These are phyloP conservation scores for Cantharis lateralis DNA, from an alignment of 2,888 invertebrate genomes.

Conservation along the genomic window DNA sequence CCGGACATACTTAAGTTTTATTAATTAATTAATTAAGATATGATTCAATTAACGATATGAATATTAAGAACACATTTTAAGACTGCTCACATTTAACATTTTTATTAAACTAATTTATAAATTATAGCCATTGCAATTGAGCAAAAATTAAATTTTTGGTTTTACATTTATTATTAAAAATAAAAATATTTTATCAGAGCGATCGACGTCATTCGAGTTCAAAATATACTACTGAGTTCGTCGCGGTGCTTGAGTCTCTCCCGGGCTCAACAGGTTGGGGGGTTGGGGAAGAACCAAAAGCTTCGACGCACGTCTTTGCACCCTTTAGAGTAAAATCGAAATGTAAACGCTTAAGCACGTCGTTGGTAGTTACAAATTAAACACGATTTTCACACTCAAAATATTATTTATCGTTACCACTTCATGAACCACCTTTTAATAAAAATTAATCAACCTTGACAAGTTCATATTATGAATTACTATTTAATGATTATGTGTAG, in stretches of 20 bases:
- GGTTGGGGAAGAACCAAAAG: slow-evolving; percentile 30
- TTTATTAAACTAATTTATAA: not conserved
- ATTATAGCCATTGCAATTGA: not conserved
- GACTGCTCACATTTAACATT: not conserved
- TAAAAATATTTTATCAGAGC: slow-evolving; percentile 22
- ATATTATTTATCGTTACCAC: not conserved
- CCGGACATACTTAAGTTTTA: slow-evolving; percentile 53
- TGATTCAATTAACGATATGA: not conserved
- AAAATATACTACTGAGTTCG: slow-evolving; percentile 38
- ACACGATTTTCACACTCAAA: not conserved
- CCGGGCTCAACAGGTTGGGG: slow-evolving; percentile 54
- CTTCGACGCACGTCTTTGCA: slow-evolving; percentile 32
- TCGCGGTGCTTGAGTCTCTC: slow-evolving; percentile 38
- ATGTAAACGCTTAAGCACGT: slow-evolving; percentile 7
- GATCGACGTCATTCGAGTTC: slow-evolving; percentile 38
- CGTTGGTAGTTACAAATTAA: slow-evolving; percentile 6
- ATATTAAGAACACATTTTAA: not conserved
- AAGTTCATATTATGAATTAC: not conserved
- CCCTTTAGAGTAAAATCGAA: not conserved
- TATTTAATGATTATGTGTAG: not conserved
- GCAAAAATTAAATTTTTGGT: not conserved
- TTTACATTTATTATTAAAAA: not conserved
- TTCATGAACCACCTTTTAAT: not conserved
- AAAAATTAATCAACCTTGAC: not conserved
- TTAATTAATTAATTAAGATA: not conserved